Evolutionary conservation across 1,140 invertebrate genomes (phyloP), one percentile per base, ranked within the genome.

Genomic region (Bombus breviceps): DNA sequence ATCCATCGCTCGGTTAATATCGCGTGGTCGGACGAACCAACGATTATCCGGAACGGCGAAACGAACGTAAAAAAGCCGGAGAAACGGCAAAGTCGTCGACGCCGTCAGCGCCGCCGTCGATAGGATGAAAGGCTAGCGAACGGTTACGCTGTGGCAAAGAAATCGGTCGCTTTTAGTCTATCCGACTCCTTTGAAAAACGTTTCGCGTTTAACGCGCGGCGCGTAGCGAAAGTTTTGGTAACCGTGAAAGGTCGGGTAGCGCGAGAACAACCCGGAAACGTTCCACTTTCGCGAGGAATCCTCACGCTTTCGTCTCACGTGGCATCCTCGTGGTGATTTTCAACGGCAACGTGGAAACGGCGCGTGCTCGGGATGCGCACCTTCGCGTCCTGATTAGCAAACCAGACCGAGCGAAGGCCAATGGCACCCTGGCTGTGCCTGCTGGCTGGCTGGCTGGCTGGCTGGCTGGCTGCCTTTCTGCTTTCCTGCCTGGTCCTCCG

Each of bases 251-350:
- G 82, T 53, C 47, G 66, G 79, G 59, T 77, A 75, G 64, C 68
- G 84, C 71, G 88, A 86, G 59, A 80, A 47, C 53, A 43, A 62
- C 37, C 88, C 88, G 86, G 85, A 91, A 92, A 89, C 91, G 91
- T 94, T 92, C 93, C 94, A 95, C 93, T 93, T 94, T 94, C 93
- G 90, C 90, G 83, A 62, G 90, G 81, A 90, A 88, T 92, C 91
- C 89, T 89, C 88, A 86, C 90, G 89, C 90, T 89, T 90, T 91
- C 85, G 85, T 89, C 90, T 92, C 92, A 92, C 91, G 91, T 92
- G 89, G 91, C 85, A 88, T 91, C 86, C 87, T 90, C 90, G 88
- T 92, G 90, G 88, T 34, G 90, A 59, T 92, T 92, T 91, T 81
- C 89, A 92, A 88, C 85, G 74, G 84, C 68, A 81, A 86, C 85